phyloP scores from a whole-genome alignment of 64 coral and sea anemone genomes.

The Stichodactyla helianthus region DNA sequence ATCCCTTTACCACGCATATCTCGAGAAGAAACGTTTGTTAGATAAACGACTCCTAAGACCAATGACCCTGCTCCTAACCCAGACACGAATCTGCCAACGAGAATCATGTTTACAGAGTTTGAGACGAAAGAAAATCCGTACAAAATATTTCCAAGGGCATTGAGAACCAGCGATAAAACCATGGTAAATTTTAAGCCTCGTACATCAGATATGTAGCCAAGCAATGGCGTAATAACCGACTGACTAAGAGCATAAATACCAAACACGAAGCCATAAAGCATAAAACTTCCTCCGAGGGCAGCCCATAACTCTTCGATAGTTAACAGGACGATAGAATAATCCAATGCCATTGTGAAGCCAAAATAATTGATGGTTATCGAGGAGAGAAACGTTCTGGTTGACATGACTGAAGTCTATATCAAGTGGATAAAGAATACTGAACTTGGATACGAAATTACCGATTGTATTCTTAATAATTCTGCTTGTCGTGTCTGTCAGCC shows the following conservation, averaged over 20 bases:
- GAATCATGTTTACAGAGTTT: constrained; percentile 57
- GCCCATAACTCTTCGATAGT: constrained; percentile 78
- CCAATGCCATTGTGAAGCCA: constrained; percentile 88
- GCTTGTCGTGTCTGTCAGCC: background rate
- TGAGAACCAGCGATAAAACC: constrained; percentile 61
- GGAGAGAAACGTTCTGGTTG: constrained; percentile 33
- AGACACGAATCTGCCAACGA: constrained; percentile 77
- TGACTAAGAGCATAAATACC: constrained; percentile 87
- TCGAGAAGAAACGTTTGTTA: constrained; percentile 74
- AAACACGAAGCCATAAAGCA: constrained; percentile 77
- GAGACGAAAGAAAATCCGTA: constrained; percentile 67
- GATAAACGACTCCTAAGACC: constrained; percentile 66
- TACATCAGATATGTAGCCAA: constrained; percentile 84
- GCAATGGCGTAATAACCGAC: constrained; percentile 66
- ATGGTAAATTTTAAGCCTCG: constrained; percentile 82
- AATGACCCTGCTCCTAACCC: constrained; percentile 79
- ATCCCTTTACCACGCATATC: constrained; percentile 77
- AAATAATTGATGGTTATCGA: constrained; percentile 80
- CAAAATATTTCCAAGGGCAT: constrained; percentile 74
- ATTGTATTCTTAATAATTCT: background rate
- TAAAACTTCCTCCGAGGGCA: constrained; percentile 44
- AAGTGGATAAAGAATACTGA: background rate
- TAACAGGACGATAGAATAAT: constrained; percentile 80
- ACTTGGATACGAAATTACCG: background rate
- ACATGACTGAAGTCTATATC: constrained; percentile 2